Percentiles rank a stretch among this genome's conserved stretches.
phyloP scores from a whole-genome alignment of 2,113 vertebrate species.

The Recurvirostra avosetta region DNA sequence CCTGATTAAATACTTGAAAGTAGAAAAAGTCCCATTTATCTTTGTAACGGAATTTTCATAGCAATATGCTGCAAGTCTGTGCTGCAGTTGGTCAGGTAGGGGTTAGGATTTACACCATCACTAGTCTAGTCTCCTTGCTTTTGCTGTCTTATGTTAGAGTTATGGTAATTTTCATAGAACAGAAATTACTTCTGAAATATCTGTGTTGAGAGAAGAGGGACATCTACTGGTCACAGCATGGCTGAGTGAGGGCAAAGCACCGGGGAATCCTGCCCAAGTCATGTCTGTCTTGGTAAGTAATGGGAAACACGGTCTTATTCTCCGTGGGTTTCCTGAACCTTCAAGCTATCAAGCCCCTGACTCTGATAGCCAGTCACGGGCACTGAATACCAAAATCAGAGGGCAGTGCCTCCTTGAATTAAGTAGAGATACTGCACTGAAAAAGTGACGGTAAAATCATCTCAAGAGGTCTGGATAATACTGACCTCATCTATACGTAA shows the following conservation, averaged over 20 bases:
- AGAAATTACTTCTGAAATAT: neutral
- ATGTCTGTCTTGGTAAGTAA: rapidly evolving
- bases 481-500: neutral
- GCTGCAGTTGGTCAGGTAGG: neutral
- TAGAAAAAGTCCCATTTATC: neutral
- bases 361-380: neutral
- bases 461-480: neutral
- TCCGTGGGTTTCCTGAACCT: neutral
- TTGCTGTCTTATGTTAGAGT: neutral
- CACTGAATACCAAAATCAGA: neutral
- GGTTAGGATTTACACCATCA: neutral
- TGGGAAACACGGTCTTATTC: neutral
- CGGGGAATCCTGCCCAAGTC: neutral
- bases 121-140: neutral
- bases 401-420: neutral
- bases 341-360: neutral
- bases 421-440: neutral
- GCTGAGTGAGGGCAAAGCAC: neutral
- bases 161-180: neutral
- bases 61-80: neutral
- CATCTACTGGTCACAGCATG: neutral
- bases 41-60: neutral
- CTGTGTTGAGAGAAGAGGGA: neutral
- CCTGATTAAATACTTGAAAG: neutral
- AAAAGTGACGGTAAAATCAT: neutral